Evolutionary conservation across 1,140 invertebrate species (phyloP), one percentile per base, ranked within the genome.

Genomic region (Arctopsyche grandis): DNA sequence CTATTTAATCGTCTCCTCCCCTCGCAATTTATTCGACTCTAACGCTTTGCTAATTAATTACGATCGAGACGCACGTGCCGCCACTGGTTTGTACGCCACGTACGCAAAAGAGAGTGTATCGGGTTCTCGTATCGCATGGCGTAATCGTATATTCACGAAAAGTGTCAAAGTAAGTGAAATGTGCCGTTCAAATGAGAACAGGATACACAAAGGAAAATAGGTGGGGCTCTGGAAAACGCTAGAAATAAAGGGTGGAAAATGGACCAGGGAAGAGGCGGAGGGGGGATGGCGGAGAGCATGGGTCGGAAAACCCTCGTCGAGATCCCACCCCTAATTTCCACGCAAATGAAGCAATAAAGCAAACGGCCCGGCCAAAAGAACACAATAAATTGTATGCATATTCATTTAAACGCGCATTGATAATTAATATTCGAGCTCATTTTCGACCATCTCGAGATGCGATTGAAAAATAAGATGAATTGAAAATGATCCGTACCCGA

Each of bases 291-390:
- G 29, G 29, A 7, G 29, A 38, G 29, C 3, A 4, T 1, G 19
- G 7, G 29, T 38, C 29, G 29, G 29, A 38, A 38, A 38, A 38
- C 29, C 29, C 69, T 29, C 69, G 22, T 22, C 69, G 14, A 66
- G 63, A n/a, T 9, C 14, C n/a, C 44, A 12, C 14, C 69, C 48
- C 77, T 73, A 73, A 79, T 73, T 79, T 79, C 69, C 66, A 79
- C 77, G 44, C 77, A 79, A 79, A 79, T 79, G 77, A 73, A 79
- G 69, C 69, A 58, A 79, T 79, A 79, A 79, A 79, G 77, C 77
- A 26, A 77, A 60, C 75, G 10, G 70, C 58, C 48, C 22, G 10
- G 76, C 38, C 43, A 21, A 75, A 73, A 71, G 69, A 74, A 79
- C 77, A 79, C 29, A 79, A 79, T 79, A 71, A 73, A 79, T 74